These are phyloP conservation scores for Aptenodytes forsteri DNA, from an alignment of 2,113 vertebrate species.

Conservation along the genomic window DNA sequence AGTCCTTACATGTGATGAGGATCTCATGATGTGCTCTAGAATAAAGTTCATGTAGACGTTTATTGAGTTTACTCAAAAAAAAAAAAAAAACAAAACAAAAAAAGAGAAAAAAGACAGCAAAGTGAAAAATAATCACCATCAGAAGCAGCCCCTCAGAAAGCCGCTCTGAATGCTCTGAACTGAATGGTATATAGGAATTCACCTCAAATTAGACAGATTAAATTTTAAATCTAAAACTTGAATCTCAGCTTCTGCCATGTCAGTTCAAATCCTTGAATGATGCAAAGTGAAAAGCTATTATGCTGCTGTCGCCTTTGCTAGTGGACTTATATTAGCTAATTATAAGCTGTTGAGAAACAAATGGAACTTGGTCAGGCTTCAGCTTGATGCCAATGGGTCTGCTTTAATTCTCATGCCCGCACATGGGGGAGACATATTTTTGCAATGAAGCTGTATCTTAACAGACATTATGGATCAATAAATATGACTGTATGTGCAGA, in stretches of 20 bases:
- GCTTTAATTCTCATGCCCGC: background rate
- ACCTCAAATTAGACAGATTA: background rate
- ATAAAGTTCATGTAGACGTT: background rate
- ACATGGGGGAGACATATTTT: background rate
- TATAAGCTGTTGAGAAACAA: background rate
- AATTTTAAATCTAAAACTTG: background rate
- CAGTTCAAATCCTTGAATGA: background rate
- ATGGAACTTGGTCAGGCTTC: background rate
- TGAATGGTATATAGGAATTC: background rate
- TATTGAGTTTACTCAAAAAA: background rate
- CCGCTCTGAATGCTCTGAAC: background rate
- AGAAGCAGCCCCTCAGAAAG: background rate
- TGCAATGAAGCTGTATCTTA: background rate
- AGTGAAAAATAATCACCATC: background rate
- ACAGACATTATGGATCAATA: background rate
- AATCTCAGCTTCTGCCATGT: background rate
- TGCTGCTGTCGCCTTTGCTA: background rate
- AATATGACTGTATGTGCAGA: background rate
- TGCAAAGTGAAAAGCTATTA: constrained; percentile 6
- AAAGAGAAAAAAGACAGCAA: background rate
- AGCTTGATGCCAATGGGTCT: background rate
- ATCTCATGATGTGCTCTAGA: background rate
- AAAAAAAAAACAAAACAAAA: no score
- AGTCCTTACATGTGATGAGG: background rate
- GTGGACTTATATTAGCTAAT: background rate